A percentile compares a stretch with the other conserved stretches of the same genome.
These are phyloP conservation scores for Tenthredo scrophulariae DNA, from an alignment of 2,888 invertebrate species.

Conservation along the genomic window DNA sequence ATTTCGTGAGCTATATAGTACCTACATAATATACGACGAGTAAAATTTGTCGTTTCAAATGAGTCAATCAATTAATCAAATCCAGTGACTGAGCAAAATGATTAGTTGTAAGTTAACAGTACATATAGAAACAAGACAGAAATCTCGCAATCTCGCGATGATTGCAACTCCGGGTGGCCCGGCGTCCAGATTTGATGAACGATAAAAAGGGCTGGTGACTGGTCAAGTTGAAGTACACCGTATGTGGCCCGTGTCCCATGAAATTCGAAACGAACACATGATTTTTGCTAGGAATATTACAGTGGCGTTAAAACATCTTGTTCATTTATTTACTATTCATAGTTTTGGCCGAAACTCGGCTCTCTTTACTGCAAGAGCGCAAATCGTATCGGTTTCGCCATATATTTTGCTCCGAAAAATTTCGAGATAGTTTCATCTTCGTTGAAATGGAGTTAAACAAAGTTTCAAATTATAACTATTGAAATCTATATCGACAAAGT, in stretches of 20 bases:
- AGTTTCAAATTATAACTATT: not conserved
- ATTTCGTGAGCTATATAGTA: not conserved
- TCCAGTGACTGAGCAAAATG: conserved; percentile 41
- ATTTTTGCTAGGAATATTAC: not conserved
- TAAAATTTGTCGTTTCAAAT: conserved; percentile 26
- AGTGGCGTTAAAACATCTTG: not conserved
- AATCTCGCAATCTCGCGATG: conserved; percentile 9
- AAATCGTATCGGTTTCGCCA: not conserved
- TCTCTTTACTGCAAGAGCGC: not conserved
- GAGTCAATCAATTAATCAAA: conserved; percentile 44
- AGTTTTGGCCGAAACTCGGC: not conserved
- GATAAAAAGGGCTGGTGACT: conserved; percentile 37
- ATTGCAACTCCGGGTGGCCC: conserved; percentile 41
- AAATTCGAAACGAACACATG: not conserved
- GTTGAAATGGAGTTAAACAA: not conserved
- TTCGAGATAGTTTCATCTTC: not conserved
- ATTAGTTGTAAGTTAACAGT: not conserved
- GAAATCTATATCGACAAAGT: not conserved
- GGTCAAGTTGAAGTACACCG: not conserved
- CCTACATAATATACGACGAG: not conserved
- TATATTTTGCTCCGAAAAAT: not conserved
- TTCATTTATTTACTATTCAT: not conserved
- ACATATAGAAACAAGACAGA: conserved; percentile 1
- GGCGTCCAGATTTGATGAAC: conserved; percentile 26
- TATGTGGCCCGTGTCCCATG: not conserved